Evolutionary conservation across 2,888 invertebrate species (phyloP), one percentile per base, ranked within the genome.

Genomic region (Agrotis puta): DNA sequence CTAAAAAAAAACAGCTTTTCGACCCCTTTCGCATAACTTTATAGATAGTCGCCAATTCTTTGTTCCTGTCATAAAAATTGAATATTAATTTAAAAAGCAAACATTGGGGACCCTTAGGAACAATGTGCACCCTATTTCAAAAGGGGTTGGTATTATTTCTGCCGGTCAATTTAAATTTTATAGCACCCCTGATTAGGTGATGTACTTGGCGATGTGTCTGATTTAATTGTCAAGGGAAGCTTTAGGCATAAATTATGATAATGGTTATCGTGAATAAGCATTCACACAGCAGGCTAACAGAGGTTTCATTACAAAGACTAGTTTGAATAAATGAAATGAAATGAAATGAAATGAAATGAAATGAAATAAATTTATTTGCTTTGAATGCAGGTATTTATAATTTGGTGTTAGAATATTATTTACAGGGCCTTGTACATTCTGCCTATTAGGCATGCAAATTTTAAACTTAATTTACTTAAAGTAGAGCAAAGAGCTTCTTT

Each of bases 91-190:
- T 70, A 72, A 80, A 86, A 83, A 78, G 74, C 72, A 83, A 81
- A 84, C 70, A 81, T 50, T 45, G 47, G 58, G 33, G 48, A 50
- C 76, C 81, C 71, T 75, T 56, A 65, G 56, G 65, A 74, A 81
- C 84, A 81, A 81, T 80, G 72, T 69, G 43, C 72, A 71, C 84
- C 85, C 84, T 77, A 77, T 81, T 74, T 54, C 57, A 64, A 43
- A 69, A 80, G 77, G 72, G 76, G 64, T 77, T 78, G 85, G 81
- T 86, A 86, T 86, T 81, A 85, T 87, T 81, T 77, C 79, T 83
- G 79, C 63, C 59, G 74, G 80, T 78, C 83, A 87, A 90, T 91
- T 90, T 90, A 87, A 91, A 91, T 91, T 88, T 88, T 85, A 89
- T 86, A 90, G 88, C 77, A 78, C 79, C 82, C 74, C 76, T 87